These are phyloP conservation scores for Harmothoe impar DNA, from an alignment of 2,888 invertebrate genomes.

Conservation along the genomic window DNA sequence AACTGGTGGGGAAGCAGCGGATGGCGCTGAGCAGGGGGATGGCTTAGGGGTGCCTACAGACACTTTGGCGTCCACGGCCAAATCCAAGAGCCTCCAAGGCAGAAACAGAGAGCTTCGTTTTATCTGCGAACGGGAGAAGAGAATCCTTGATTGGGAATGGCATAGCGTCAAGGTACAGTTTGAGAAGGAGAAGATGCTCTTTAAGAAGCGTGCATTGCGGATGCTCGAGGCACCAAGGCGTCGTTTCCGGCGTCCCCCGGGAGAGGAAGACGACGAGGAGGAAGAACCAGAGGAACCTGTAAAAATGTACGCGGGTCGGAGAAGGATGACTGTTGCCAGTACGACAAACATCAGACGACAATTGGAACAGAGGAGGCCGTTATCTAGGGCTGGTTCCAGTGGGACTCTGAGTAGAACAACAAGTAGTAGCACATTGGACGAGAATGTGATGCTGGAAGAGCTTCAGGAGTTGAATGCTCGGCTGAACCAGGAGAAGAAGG, in stretches of 20 bases:
- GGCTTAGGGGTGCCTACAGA: conserved; percentile 36
- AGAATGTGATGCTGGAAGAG: conserved; percentile 48
- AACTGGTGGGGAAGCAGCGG: background rate
- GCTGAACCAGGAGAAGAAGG: conserved; percentile 47
- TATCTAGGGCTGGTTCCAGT: background rate
- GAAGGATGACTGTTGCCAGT: background rate
- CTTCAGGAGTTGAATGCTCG: conserved; percentile 31
- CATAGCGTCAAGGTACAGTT: conserved; percentile 44
- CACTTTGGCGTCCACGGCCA: conserved; percentile 14
- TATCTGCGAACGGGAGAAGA: conserved; percentile 24
- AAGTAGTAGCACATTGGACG: background rate
- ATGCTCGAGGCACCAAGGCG: conserved; percentile 31
- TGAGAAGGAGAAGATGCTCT: conserved; percentile 52
- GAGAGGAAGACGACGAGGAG: conserved; percentile 9
- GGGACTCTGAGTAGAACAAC: background rate
- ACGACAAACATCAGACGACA: background rate
- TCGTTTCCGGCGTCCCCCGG: background rate
- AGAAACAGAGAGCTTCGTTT: conserved; percentile 34
- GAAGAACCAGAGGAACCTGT: conserved; percentile 6
- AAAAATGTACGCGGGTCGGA: no score
- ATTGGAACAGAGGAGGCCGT: background rate
- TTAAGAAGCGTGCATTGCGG: conserved; percentile 31
- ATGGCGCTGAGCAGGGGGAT: background rate
- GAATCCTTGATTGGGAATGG: conserved; percentile 43
- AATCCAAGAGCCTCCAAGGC: conserved; percentile 26